A percentile compares a stretch with the other conserved stretches of the same genome.
These are phyloP conservation scores for Coenonympha arcania DNA, from an alignment of 2,888 invertebrate genomes.

Conservation along the genomic window DNA sequence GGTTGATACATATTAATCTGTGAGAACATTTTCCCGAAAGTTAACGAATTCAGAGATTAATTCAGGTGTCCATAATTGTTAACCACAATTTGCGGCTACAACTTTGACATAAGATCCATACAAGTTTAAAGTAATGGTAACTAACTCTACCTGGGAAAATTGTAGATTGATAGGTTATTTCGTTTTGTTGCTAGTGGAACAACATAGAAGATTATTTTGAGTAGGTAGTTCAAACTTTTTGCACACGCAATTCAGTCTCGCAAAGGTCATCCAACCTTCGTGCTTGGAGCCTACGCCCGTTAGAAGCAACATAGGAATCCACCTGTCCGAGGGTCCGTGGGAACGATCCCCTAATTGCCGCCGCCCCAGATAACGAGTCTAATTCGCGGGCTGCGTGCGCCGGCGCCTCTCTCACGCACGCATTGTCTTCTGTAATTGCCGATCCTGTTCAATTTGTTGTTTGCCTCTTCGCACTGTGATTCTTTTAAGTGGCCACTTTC, in stretches of 20 bases:
- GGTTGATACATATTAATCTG: too few species aligned
- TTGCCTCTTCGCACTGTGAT: constrained; percentile 68
- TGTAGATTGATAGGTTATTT: too few species aligned
- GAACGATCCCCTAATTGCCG: constrained; percentile 68
- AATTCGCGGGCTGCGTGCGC: constrained; percentile 71
- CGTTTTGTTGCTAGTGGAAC: too few species aligned
- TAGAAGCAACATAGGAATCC: constrained; percentile 31
- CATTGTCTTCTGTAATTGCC: constrained; percentile 74
- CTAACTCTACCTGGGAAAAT: too few species aligned
- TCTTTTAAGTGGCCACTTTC: constrained; percentile 72
- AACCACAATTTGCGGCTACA: too few species aligned
- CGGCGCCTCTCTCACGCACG: constrained; percentile 70
- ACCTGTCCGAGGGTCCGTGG: constrained; percentile 57
- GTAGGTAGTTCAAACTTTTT: not conserved
- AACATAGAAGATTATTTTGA: too few species aligned
- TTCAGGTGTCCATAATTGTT: too few species aligned
- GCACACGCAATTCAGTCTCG: too few species aligned
- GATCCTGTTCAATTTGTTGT: constrained; percentile 71
- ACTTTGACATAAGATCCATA: too few species aligned
- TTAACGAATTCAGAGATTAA: too few species aligned
- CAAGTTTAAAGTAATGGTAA: too few species aligned
- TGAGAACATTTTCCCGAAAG: too few species aligned
- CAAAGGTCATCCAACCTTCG: constrained; percentile 22
- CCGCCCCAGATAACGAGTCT: constrained; percentile 65
- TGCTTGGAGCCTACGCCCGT: constrained; percentile 20